phyloP scores from a whole-genome alignment of 2,113 vertebrate genomes.

The Stomatorhinus ivindoensis region DNA sequence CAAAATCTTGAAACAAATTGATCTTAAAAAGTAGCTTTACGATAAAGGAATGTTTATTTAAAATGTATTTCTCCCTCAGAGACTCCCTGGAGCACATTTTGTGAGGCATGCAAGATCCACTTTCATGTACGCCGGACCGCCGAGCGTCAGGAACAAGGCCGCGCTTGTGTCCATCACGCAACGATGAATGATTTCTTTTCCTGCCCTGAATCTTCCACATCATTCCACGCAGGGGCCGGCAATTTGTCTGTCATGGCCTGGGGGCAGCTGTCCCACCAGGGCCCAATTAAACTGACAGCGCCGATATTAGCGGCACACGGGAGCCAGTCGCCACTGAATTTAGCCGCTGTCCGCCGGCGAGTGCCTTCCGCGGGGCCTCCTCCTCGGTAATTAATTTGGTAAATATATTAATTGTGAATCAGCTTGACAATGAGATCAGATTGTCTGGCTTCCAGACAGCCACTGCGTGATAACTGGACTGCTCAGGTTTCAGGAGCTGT shows the following conservation, averaged over 20 bases:
- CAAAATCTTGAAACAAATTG: background rate
- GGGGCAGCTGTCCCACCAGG: conserved; percentile 61
- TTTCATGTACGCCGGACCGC: conserved; percentile 25
- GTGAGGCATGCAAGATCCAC: conserved; percentile 54
- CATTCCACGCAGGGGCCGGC: conserved; percentile 73
- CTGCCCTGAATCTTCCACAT: conserved; percentile 78
- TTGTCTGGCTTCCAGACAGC: conserved; percentile 84
- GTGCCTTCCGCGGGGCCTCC: conserved; percentile 52
- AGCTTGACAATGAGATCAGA: conserved; percentile 91
- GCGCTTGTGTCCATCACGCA: conserved; percentile 84
- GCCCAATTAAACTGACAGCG: conserved; percentile 87
- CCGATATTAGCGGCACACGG: conserved; percentile 78
- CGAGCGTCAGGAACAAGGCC: conserved; percentile 76
- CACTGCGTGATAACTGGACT: conserved; percentile 82
- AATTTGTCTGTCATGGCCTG: conserved; percentile 94
- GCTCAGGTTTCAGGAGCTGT: conserved; percentile 81
- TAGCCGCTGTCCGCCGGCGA: conserved; percentile 72
- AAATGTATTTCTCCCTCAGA: background rate
- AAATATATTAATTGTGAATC: conserved; percentile 99
- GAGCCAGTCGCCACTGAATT: conserved; percentile 78
- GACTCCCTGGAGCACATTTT: background rate
- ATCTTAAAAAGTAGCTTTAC: background rate
- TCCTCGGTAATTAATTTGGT: conserved; percentile 96
- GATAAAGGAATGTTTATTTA: background rate
- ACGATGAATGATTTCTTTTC: conserved; percentile 86